Evolutionary conservation across 2,797 vertebrate species (phyloP), one percentile per base, ranked within the genome.

Genomic region (Erethizon dorsatum): DNA sequence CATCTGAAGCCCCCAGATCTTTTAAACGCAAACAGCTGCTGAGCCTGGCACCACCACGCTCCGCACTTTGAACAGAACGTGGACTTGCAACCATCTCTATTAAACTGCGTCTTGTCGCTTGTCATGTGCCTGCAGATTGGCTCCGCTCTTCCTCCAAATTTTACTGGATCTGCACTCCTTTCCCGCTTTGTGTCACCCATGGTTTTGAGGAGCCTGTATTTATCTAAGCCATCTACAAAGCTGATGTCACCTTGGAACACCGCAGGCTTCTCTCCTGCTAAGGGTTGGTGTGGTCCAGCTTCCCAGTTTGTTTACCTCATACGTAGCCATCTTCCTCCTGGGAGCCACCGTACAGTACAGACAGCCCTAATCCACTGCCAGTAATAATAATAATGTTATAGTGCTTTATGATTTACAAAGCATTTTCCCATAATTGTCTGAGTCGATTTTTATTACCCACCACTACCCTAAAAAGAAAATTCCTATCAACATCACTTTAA

Each of bases 391-490:
- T 52, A 85, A 56, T 73, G n/a, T 7, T n/a, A 45, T 12, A 33
- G 54, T 41, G n/a, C 18, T 65, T 65, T 41, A 22, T 56, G 67
- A 59, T n/a, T 90, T 90, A 71, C 50, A 93, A 82, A 90, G 26
- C 47, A 87, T 96, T 87, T 61, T 73, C 67, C 6, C 75, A 37
- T n/a, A 75, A 50, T 57, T 84, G 91, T 86, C 52, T 88, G 37
- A 67, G 5, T 88, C 80, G 57, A 61, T 88, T 78, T 85, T 73
- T 69, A 92, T 88, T 33, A 89, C 11, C 33, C 57, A 45, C 28
- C 17, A 65, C 22, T n/a, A 73, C 41, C 69, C 59, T 94, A 52
- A 33, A 82, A 84, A 56, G 11, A 90, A 91, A 47, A 82, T 1
- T 22, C 28, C 65, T 63, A 54, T 80, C 50, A 50, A 26, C 33